Conservation (phyloP, 2,888 invertebrate genomes). For the Dendrolimus houi region DNA sequence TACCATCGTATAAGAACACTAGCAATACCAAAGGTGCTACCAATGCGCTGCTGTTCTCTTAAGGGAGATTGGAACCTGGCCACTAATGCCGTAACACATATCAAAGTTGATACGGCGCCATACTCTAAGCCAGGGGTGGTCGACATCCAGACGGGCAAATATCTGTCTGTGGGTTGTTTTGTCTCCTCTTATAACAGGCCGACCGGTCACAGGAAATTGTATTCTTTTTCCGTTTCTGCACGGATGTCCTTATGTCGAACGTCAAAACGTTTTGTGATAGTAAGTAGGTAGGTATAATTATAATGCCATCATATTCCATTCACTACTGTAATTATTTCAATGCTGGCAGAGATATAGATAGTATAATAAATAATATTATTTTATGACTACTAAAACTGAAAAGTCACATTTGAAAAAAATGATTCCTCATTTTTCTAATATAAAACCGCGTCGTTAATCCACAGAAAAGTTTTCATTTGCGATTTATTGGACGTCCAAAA, state of each 20-base stretch:
- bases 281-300: too few relatives aligned
- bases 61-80: neutral
- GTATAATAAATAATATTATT: neutral
- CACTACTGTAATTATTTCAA: conserved; percentile 1
- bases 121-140: neutral
- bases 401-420: conserved; percentile 5
- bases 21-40: neutral
- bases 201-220: neutral
- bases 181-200: neutral
- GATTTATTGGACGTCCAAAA: conserved; percentile 43
- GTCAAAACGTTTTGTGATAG: too few relatives aligned
- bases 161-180: neutral
- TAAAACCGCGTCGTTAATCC: conserved; percentile 31
- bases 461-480: conserved; percentile 39
- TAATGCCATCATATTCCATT: neutral
- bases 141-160: neutral
- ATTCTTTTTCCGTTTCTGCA: neutral
- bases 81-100: neutral
- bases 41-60: neutral
- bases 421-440: conserved; percentile 26
- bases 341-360: neutral
- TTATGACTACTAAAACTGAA: neutral
- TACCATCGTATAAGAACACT: neutral
- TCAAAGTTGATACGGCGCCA: neutral
- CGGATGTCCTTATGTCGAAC: neutral